Conservation (phyloP, 2,797 vertebrate genomes). For the Sebastes nivosus region DNA sequence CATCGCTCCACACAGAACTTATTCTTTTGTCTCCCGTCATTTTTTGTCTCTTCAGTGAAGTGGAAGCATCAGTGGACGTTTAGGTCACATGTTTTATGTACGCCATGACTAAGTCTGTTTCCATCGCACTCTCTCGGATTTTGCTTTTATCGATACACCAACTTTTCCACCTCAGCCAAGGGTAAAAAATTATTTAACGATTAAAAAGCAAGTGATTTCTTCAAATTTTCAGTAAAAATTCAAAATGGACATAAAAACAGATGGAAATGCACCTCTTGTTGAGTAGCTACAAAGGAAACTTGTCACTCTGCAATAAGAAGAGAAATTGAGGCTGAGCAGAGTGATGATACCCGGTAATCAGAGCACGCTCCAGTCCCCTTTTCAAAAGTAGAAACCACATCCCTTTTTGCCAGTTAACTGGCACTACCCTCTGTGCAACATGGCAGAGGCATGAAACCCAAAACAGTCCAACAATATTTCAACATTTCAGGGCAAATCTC, state of each 20-base stretch:
- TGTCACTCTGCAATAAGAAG: not conserved
- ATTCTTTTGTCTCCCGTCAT: rapidly evolving
- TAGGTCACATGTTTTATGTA: not conserved
- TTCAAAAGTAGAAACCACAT: not conserved
- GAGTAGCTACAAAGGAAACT: not conserved
- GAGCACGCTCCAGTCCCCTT: not conserved
- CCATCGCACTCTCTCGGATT: no score
- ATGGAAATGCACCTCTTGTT: not conserved
- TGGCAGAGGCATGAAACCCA: not conserved
- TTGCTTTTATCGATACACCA: no score
- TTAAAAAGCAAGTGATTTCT: no score
- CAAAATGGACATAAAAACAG: no score
- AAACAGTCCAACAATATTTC: not conserved
- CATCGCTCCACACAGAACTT: no score
- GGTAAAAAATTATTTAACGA: rapidly evolving
- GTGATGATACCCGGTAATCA: not conserved
- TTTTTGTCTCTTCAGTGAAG: not conserved
- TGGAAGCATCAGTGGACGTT: not conserved
- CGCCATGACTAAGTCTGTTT: no score
- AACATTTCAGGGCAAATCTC: not conserved
- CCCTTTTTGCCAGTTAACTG: not conserved
- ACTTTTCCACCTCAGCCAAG: no score
- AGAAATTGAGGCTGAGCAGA: not conserved
- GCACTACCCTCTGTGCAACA: not conserved
- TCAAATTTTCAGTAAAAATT: no score